Evolutionary conservation across 2,888 invertebrate species (phyloP), one percentile per base, ranked within the genome.

Genomic region (Liopterus haemorrhoidalis): DNA sequence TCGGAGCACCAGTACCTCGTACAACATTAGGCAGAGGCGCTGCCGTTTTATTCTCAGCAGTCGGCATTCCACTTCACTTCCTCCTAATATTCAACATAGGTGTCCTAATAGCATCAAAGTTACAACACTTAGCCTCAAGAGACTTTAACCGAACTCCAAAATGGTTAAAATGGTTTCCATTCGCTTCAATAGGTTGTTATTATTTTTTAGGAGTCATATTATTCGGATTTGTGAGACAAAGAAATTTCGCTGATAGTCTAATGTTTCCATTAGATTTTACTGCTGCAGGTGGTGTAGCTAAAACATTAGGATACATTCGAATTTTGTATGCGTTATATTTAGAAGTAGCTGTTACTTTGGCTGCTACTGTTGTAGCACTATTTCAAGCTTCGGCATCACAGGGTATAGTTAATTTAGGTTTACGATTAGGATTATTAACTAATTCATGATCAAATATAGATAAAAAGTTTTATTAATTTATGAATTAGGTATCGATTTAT

Each of bases 191-290:
- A 3, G 47, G 69, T 1, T 27, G 70, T 8, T 83, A 82, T 63
- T 83, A 81, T 61, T 35, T 70, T 2, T 49, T 73, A 24, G 83
- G 82, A 0, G 73, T 78, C 31, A 51, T 77, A 1, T 60, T 71
- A 14, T 83, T 83, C 54, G 83, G 83, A 1, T 67, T 76, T 11
- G 65, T 73, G 2, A 67, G 81, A 33, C 62, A 66, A 5, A 67
- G 73, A 44, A 62, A 68, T 2, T 59, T 73, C 1, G 62, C 74
- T 2, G 78, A 79, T 31, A 68, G 74, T 47, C 59, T 78, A 14
- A 69, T 82, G 66, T 84, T 82, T 57, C 82, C 82, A 1, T 57
- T 82, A 49, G 81, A 82, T 59, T 83, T 84, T 55, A 82, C 82
- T 4, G 80, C 80, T 0, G 78, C 76, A 1, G 82, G 82, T 1